phyloP scores from a whole-genome alignment of 2,888 invertebrate species.

The Teinopalpus imperialis region DNA sequence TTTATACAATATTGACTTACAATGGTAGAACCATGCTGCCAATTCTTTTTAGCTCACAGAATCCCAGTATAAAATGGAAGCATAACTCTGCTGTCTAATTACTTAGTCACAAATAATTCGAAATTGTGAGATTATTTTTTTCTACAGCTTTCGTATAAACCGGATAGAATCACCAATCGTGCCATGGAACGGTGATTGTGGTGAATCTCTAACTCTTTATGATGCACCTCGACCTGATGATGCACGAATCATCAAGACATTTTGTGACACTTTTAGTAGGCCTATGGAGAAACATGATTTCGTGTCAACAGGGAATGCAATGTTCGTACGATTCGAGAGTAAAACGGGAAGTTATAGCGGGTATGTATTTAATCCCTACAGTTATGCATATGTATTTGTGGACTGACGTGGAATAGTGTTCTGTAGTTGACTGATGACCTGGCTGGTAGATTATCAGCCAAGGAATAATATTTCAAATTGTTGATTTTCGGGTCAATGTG shows the following conservation, averaged over 20 bases:
- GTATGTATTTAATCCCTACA: slow-evolving; percentile 66
- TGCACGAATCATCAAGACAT: slow-evolving; percentile 94
- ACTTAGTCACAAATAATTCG: too few relatives aligned
- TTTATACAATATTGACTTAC: slow-evolving; percentile 11
- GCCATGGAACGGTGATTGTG: slow-evolving; percentile 93
- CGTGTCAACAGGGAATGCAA: slow-evolving; percentile 92
- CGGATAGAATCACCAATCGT: slow-evolving; percentile 94
- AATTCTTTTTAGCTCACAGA: too few relatives aligned
- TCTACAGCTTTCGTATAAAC: slow-evolving; percentile 90
- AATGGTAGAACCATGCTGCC: too few relatives aligned
- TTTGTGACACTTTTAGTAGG: slow-evolving; percentile 96
- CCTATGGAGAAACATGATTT: slow-evolving; percentile 97
- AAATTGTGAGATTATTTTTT: too few relatives aligned
- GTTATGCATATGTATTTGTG: too few relatives aligned
- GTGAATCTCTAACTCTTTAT: slow-evolving; percentile 94
- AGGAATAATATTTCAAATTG: too few relatives aligned
- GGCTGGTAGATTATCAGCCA: too few relatives aligned
- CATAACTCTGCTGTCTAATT: too few relatives aligned
- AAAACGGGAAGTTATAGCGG: slow-evolving; percentile 96
- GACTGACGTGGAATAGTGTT: too few relatives aligned
- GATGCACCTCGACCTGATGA: slow-evolving; percentile 94
- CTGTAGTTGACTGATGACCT: too few relatives aligned
- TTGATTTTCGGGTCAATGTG: too few relatives aligned
- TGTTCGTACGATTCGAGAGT: slow-evolving; percentile 94
- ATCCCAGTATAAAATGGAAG: too few relatives aligned